Conservation (phyloP, 2,888 invertebrate genomes). For the Melinaea menophilus region DNA sequence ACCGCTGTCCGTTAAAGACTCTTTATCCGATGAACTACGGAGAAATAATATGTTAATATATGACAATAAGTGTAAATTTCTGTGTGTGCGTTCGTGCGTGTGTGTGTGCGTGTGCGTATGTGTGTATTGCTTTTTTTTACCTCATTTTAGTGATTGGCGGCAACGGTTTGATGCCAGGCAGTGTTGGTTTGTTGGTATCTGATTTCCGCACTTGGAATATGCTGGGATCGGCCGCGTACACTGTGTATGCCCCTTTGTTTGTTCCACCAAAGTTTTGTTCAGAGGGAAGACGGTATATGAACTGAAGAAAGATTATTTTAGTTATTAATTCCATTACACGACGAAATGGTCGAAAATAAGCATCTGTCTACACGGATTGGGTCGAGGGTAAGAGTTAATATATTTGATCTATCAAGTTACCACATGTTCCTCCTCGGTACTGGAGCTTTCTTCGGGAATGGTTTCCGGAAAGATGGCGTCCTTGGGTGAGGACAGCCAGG, state of each 20-base stretch:
- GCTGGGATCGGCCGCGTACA: slow-evolving; percentile 91
- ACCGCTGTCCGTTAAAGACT: slow-evolving; percentile 82
- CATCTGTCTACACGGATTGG: background rate
- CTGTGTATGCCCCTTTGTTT: slow-evolving; percentile 84
- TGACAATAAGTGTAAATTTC: too few species aligned
- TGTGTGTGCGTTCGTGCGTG: background rate
- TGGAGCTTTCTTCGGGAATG: slow-evolving; percentile 94
- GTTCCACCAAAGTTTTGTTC: slow-evolving; percentile 84
- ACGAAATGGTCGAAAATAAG: background rate
- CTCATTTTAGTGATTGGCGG: slow-evolving; percentile 80
- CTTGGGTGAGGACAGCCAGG: slow-evolving; percentile 91
- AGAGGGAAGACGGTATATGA: slow-evolving; percentile 90
- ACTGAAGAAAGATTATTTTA: slow-evolving; percentile 57
- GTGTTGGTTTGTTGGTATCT: slow-evolving; percentile 51
- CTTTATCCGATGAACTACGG: slow-evolving; percentile 84
- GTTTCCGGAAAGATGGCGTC: slow-evolving; percentile 94
- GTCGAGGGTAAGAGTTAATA: background rate
- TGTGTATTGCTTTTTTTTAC: slow-evolving; percentile 46
- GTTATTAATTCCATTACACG: background rate
- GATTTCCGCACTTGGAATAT: slow-evolving; percentile 80
- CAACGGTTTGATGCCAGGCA: slow-evolving; percentile 71
- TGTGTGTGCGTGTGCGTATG: too few species aligned
- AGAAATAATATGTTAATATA: slow-evolving; percentile 1
- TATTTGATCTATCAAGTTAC: slow-evolving; percentile 61
- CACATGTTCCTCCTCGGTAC: slow-evolving; percentile 94